phyloP scores from a whole-genome alignment of 2,888 invertebrate genomes.

The Timandra comae region DNA sequence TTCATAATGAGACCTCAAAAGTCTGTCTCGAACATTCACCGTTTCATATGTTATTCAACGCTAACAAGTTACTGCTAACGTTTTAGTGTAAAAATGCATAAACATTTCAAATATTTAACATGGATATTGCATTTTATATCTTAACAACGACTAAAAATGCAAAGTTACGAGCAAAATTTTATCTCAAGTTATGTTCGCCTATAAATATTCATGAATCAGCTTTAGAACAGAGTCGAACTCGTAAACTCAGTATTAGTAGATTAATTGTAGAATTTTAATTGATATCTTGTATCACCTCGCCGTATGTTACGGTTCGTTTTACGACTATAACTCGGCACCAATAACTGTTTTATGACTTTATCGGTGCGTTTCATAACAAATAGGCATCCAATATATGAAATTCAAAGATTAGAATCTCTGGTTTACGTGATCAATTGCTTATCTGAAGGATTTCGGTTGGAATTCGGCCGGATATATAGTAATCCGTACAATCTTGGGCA shows the following conservation, averaged over 20 bases:
- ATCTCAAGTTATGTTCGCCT: not conserved
- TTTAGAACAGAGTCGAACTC: conserved; percentile 23
- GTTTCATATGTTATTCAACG: not conserved
- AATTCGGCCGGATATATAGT: too few relatives aligned
- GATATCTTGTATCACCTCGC: conserved; percentile 26
- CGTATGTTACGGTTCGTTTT: conserved; percentile 36
- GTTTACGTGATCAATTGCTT: not conserved
- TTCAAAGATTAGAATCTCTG: not conserved
- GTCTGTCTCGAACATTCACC: too few relatives aligned
- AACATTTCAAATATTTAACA: not conserved
- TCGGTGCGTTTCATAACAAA: too few relatives aligned
- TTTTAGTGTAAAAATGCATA: too few relatives aligned
- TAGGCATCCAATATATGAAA: too few relatives aligned
- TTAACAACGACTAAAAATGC: not conserved
- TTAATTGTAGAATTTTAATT: conserved; percentile 39
- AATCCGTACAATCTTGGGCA: too few relatives aligned
- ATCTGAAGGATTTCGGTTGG: too few relatives aligned
- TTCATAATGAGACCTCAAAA: not conserved
- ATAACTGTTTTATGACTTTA: conserved; percentile 40
- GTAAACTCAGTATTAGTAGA: conserved; percentile 29
- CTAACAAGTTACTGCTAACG: not conserved
- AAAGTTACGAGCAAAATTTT: not conserved
- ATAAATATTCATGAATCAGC: conserved; percentile 26
- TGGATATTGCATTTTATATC: not conserved
- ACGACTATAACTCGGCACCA: conserved; percentile 26